Evolutionary conservation across 2,113 vertebrate species (phyloP), one percentile per base, ranked within the genome.

Genomic region (Colossoma macropomum): DNA sequence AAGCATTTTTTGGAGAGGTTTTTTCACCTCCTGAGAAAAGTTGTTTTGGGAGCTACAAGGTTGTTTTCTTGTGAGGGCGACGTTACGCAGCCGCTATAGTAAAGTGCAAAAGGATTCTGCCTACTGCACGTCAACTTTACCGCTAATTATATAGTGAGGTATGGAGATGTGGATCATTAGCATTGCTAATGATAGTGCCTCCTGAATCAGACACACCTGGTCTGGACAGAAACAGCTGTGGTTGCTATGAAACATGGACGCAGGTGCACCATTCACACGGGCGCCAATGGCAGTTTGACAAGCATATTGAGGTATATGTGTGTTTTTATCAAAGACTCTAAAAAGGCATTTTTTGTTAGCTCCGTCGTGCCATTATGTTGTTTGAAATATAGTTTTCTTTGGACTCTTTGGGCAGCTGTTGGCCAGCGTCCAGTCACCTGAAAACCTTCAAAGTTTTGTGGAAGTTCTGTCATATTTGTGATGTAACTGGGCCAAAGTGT

Each of bases 161-260:
- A 87, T 84, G 82, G 86, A 87, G 86, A 87, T 87, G 83, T 81
- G 86, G 70, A 82, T 87, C 86, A 87, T 87, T 87, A 87, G 86
- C 86, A 84, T 79, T 87, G 86, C 86, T 87, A 87, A 87, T 87
- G 84, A 84, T 87, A 87, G 86, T 81, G 80, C 80, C 79, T 81
- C 77, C 82, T 84, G 86, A 87, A 87, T 84, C 79, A 81, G 79
- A 84, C 86, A 87, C 86, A 87, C 86, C 86, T 87, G 86, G 86
- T 79, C 83, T 56, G 86, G 83, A 84, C 79, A 77, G 86, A 87
- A 84, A 87, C 86, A 87, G 86, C 86, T 87, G 86, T 77, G 83
- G 79, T 84, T 81, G 86, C 75, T 87, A 87, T 87, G 86, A 84
- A 82, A 84, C 84, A 84, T 87, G 84, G 82, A 87, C 70, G 80